These are phyloP conservation scores for Hyperoplus immaculatus DNA, from an alignment of 2,797 vertebrate genomes.

Conservation along the genomic window DNA sequence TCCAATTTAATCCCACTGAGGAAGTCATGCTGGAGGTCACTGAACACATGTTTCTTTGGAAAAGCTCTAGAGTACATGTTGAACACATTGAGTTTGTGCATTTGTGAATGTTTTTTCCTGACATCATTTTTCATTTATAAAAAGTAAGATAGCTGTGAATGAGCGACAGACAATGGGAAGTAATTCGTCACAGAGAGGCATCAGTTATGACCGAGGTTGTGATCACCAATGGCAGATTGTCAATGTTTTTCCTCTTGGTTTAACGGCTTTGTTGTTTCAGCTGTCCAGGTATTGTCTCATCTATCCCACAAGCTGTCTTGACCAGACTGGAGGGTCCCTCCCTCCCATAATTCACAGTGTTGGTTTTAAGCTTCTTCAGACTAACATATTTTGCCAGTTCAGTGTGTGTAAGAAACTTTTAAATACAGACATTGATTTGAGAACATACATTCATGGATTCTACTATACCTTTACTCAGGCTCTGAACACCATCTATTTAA, in stretches of 20 bases:
- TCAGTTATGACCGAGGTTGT: constrained; percentile 36
- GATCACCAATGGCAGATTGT: constrained; percentile 21
- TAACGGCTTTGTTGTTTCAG: constrained; percentile 68
- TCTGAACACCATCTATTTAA: neutral
- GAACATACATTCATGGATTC: neutral
- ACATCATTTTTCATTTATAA: constrained; percentile 12
- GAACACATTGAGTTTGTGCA: neutral
- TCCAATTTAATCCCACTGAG: constrained; percentile 35
- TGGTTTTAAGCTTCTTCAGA: constrained; percentile 15
- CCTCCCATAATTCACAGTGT: constrained; percentile 18
- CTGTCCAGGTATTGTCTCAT: constrained; percentile 53
- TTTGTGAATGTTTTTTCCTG: neutral
- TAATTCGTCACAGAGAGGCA: constrained; percentile 35
- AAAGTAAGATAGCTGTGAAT: neutral
- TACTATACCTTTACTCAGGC: neutral
- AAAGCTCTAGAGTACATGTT: constrained; percentile 15
- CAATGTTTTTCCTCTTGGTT: constrained; percentile 42
- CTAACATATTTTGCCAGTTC: neutral
- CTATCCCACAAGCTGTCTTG: constrained; percentile 46
- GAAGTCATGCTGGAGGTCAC: constrained; percentile 36
- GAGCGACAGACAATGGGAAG: constrained; percentile 28
- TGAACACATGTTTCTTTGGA: constrained; percentile 35
- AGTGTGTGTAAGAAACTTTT: neutral
- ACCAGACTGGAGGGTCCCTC: constrained; percentile 40
- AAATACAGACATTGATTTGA: neutral